Evolutionary conservation across 2,113 vertebrate species (phyloP).

Genomic region (Caranx melampygus): DNA sequence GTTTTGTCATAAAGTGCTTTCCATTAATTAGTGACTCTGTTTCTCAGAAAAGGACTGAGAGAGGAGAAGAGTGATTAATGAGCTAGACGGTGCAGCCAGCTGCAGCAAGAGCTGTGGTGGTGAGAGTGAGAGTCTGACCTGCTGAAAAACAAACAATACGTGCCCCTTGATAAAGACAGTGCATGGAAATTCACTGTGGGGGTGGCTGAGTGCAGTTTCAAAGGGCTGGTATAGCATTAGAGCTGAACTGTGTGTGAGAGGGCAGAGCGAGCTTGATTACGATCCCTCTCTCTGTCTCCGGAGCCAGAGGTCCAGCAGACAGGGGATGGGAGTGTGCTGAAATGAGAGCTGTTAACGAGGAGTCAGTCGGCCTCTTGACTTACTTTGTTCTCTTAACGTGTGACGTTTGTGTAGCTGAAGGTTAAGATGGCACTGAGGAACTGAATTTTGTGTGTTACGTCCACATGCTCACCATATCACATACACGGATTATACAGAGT

Average conservation of each 20-base stretch:
- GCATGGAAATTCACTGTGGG: conserved; percentile 63
- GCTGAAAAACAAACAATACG: conserved; percentile 70
- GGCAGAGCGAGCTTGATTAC: conserved; percentile 57
- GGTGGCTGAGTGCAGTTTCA: conserved; percentile 63
- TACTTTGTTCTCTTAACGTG: neutral
- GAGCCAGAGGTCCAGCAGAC: conserved; percentile 69
- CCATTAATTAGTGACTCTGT: conserved; percentile 76
- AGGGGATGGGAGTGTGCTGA: conserved; percentile 55
- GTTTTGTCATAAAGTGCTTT: conserved; percentile 79
- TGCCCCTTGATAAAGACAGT: conserved; percentile 25
- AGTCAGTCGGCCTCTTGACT: conserved; percentile 39
- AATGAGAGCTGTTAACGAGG: conserved; percentile 44
- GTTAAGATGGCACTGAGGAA: neutral
- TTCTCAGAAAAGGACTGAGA: conserved; percentile 62
- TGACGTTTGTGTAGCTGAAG: neutral
- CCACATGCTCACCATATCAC: neutral
- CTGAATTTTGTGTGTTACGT: neutral
- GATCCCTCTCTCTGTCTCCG: conserved; percentile 39
- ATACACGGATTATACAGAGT: too few relatives aligned
- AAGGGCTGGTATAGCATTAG: conserved; percentile 56
- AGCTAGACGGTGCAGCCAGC: conserved; percentile 53
- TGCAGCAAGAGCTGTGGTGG: conserved; percentile 42
- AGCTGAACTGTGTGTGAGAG: conserved; percentile 61
- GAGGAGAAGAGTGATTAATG: conserved; percentile 70
- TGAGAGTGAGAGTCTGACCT: conserved; percentile 50